A percentile compares a stretch with the other conserved stretches of the same genome.
phyloP scores from a whole-genome alignment of 2,888 invertebrate species.

The Electrophaes corylata region DNA sequence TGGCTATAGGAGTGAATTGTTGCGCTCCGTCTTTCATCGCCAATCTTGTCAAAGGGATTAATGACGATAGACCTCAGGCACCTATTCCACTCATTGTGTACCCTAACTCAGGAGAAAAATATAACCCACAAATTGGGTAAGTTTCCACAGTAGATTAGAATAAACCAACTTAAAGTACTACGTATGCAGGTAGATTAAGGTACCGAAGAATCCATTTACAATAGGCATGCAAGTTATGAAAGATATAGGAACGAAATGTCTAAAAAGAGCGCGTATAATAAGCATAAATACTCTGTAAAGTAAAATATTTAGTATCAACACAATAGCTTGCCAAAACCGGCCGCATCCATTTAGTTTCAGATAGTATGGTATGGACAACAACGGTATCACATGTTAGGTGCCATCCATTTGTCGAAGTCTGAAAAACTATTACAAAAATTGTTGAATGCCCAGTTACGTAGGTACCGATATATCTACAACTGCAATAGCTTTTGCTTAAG shows the following conservation, averaged over 20 bases:
- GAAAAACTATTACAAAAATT: conserved; percentile 21
- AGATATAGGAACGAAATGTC: no score
- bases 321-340: conserved; percentile 41
- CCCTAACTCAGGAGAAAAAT: conserved; percentile 96
- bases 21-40: conserved; percentile 81
- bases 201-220: neutral
- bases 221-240: no score
- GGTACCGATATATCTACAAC: neutral
- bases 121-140: conserved; percentile 88
- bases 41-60: conserved; percentile 73
- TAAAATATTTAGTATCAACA: conserved; percentile 15
- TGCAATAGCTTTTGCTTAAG: conserved; percentile 14
- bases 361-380: conserved; percentile 32
- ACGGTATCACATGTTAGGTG: conserved; percentile 25
- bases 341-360: conserved; percentile 38
- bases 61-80: conserved; percentile 75
- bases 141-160: conserved; percentile 40
- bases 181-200: no score
- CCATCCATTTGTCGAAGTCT: conserved; percentile 26
- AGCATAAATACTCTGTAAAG: neutral
- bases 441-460: no score
- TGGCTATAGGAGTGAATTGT: conserved; percentile 96
- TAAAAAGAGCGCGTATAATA: no score
- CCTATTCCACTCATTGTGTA: conserved; percentile 93
- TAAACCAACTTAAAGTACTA: neutral